phyloP scores from a whole-genome alignment of 2,113 vertebrate species.

The Pelodiscus sinensis region DNA sequence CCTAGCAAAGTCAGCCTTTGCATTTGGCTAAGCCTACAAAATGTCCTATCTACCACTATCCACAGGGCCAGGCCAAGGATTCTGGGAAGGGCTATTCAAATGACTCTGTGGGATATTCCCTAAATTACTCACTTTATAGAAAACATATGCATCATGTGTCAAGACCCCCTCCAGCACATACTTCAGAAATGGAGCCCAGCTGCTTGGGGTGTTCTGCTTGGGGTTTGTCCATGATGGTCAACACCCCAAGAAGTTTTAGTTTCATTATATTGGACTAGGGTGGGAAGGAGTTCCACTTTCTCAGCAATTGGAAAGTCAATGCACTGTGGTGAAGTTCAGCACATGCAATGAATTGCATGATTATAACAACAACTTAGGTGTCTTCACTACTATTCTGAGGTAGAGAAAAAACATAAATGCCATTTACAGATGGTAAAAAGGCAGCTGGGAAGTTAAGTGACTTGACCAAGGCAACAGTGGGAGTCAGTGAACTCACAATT shows the following conservation, averaged over 20 bases:
- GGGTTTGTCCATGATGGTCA: not conserved
- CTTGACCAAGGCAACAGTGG: not conserved
- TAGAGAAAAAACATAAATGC: not conserved
- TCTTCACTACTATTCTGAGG: not conserved
- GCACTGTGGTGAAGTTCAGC: not conserved
- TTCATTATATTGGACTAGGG: not conserved
- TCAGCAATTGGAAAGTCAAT: no score
- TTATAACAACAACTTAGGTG: not conserved
- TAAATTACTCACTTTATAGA: not conserved
- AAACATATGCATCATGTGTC: not conserved
- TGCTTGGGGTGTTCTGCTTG: not conserved
- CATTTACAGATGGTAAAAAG: not conserved
- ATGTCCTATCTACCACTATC: not conserved
- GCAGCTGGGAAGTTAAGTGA: not conserved
- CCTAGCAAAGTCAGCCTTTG: no score
- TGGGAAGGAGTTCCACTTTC: no score
- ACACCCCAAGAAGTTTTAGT: not conserved
- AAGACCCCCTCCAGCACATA: not conserved
- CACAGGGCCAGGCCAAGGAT: not conserved
- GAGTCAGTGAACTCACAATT: not conserved
- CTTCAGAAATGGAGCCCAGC: not conserved
- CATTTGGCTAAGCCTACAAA: not conserved
- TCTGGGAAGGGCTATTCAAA: not conserved
- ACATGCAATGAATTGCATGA: fast-evolving
- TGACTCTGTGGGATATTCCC: not conserved